Evolutionary conservation across 64 coral and sea anemone species (phyloP), one percentile per base, ranked within the genome.

Genomic region (Pocillopora verrucosa): DNA sequence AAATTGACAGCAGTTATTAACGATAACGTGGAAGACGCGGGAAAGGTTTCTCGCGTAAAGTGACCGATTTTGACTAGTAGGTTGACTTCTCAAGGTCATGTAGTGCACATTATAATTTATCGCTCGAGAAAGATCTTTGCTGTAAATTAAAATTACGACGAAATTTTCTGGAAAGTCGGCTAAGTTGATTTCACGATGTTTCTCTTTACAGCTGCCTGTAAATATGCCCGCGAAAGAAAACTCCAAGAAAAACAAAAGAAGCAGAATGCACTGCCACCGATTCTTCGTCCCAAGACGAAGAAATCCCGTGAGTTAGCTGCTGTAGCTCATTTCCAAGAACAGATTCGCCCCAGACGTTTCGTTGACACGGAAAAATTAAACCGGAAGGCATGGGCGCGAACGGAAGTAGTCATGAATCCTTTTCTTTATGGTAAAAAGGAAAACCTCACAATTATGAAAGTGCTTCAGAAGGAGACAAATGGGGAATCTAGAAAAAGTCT

Each of bases 301-400:
- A 84, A 91, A 67, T 75, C 89, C 11, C 79, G 89, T 6, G 68
- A 91, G 74, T 34, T 77, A 9, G 73, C 82, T 1, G 72, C 80
- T 26, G 72, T 91, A 7, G 79, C 41, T 0, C 34, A 73, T 9
- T 83, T 80, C 56, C 79, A 91, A 26, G 72, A 91, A 16, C 75
- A 84, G 82, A 73, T 91, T 36, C 89, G 89, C 5, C 89, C 89
- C 15, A 56, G 61, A 57, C 67, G 72, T 9, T 91, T 75, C 36
- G 82, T 91, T 9, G 89, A 84, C 36, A 76, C 89, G 20, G 61
- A 83, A 19, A 84, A 67, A 72, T 91, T 76, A 20, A 56, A 75
- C 20, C 58, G 89, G 56, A 76, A 81, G 22, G 65, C 74, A 13
- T 91, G 89, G 89, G 89, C 89, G 12, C 80, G 89, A 60, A 91